Conservation (phyloP, 1,140 invertebrate genomes). For the Patella vulgata region DNA sequence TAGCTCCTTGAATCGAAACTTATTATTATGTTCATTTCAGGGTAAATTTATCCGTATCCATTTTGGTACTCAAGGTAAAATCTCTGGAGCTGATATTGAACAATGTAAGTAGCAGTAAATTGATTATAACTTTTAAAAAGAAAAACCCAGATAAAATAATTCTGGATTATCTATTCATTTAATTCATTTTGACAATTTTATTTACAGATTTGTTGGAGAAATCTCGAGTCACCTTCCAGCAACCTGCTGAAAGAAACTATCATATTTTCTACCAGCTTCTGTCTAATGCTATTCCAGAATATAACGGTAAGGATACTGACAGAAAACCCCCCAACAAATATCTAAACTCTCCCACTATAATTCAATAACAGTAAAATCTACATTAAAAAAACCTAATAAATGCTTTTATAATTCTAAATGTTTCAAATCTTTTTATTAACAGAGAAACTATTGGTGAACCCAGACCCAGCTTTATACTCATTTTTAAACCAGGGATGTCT, state of each 20-base stretch:
- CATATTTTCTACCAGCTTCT: slow-evolving; percentile 99
- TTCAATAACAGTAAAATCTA: too few species aligned
- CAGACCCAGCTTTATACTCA: slow-evolving; percentile 85
- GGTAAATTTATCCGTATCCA: slow-evolving; percentile 99
- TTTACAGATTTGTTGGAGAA: slow-evolving; percentile 98
- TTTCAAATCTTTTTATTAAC: too few species aligned
- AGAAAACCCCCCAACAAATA: too few species aligned
- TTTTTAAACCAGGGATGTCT: slow-evolving; percentile 97
- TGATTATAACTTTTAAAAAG: background rate
- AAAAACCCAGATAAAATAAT: background rate
- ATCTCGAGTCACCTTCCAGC: slow-evolving; percentile 99
- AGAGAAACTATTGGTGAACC: slow-evolving; percentile 87
- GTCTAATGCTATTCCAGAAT: slow-evolving; percentile 84
- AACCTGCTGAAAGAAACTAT: slow-evolving; percentile 95
- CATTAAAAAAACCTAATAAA: too few species aligned
- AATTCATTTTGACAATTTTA: too few species aligned
- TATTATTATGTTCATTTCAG: slow-evolving; percentile 53
- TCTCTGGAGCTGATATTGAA: slow-evolving; percentile 99
- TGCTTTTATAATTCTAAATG: too few species aligned
- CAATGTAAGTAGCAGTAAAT: slow-evolving; percentile 96
- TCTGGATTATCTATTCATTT: too few species aligned
- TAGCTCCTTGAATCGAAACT: too few species aligned
- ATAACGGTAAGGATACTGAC: slow-evolving; percentile 46
- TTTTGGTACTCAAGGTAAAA: slow-evolving; percentile 97
- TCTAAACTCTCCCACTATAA: too few species aligned